These are phyloP conservation scores for Pangasius krempfi DNA, from an alignment of 2,797 vertebrate genomes.

Conservation along the genomic window DNA sequence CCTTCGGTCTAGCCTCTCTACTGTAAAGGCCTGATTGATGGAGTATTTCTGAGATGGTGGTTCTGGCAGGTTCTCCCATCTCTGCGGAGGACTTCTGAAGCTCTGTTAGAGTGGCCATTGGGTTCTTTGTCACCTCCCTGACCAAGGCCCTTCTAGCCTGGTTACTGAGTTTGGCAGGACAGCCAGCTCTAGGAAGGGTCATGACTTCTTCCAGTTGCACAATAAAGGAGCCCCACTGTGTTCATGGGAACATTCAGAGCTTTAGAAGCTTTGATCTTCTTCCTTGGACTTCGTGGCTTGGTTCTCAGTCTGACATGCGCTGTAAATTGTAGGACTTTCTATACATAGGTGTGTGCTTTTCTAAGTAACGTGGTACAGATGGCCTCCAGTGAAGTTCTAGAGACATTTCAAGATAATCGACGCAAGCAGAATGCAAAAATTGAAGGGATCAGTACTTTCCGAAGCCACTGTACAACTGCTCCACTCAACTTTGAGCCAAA, in stretches of 20 bases:
- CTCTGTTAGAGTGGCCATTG: not conserved
- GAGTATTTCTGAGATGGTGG: not conserved
- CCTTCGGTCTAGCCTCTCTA: not conserved
- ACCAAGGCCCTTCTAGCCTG: not conserved
- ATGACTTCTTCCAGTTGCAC: not conserved
- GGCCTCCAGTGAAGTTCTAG: not conserved
- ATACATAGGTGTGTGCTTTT: not conserved
- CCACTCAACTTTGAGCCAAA: not conserved
- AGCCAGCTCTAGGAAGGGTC: not conserved
- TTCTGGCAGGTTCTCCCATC: not conserved
- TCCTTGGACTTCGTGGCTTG: not conserved
- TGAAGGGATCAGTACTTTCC: not conserved
- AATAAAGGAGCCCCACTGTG: not conserved
- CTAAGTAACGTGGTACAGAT: not conserved
- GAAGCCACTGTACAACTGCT: not conserved
- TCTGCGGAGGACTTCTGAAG: not conserved
- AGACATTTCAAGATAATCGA: not conserved
- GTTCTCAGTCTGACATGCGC: not conserved
- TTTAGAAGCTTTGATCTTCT: too few species aligned
- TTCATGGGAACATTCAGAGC: not conserved
- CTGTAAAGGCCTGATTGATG: not conserved
- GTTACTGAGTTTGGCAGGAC: not conserved
- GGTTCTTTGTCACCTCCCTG: not conserved
- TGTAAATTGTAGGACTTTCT: not conserved
- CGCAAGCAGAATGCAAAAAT: not conserved